Base-by-base conservation (phyloP, 1,140 invertebrate genomes). In the Hermetia illucens region DNA sequence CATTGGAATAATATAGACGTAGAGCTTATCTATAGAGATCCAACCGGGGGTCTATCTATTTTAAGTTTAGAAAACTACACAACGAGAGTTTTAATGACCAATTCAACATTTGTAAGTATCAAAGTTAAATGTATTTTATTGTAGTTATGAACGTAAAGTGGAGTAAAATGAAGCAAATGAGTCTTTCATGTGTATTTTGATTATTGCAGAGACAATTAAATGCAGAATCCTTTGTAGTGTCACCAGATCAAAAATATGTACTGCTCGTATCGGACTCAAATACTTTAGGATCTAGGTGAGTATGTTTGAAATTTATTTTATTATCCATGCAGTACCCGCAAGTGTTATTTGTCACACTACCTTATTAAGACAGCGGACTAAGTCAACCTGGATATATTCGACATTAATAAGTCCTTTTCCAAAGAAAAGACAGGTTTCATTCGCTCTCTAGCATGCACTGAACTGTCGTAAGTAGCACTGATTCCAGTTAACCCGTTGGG, bases 21-120 rank as follows among this genome's bases (percentile, higher is more conserved):
- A 39, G 79, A 82, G 54, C 62, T 82, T 41, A 71, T 81, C 25
- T 79, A 72, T 63, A 62, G 72, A 40, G 75, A 83, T 58, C 59
- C 67, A 5, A 70, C 77, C 51, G 80, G 80, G 3, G 78, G 79
- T 1, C 63, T 86, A 16, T 74, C 76, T 20, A 64, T 81, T 29
- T 74, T 79, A 57, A 77, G 83, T 51, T 76, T 77, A 38, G 71
- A 73, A 34, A 78, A 75, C 48, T 70, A 77, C 40, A 74, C 71
- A 38, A 73, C 75, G 2, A 65, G 68, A 38, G 62, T 75, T 34
- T 67, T 87, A 24, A 75, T 85, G 68, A 79, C 78, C 48, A 85
- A 84, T 56, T 74, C 77, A 4, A 82, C 81, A 25, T 81, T 85
- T 61, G 82, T 86, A 70, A 83, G 80, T 77, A 44, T 32, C 10